Conservation (phyloP, 2,113 vertebrate species). For the Hylia prasina region DNA sequence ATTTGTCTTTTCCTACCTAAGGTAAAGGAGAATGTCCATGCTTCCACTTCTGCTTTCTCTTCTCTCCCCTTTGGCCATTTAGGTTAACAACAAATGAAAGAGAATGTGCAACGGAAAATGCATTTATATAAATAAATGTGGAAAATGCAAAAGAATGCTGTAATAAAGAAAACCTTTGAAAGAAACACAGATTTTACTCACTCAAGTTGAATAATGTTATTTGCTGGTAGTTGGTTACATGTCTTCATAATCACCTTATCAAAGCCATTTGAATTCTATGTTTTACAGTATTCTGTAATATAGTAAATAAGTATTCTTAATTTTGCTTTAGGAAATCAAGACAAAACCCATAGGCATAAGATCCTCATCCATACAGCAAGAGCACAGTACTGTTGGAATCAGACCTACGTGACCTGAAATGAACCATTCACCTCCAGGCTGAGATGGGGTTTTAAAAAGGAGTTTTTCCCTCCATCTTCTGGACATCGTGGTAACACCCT, state of each 20-base stretch:
- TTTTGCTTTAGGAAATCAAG: neutral
- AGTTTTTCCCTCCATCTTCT: neutral
- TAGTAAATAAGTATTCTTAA: no score
- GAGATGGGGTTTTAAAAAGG: neutral
- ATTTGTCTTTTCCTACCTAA: neutral
- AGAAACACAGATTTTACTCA: neutral
- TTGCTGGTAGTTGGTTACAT: neutral
- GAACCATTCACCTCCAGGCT: neutral
- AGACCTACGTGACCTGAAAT: neutral
- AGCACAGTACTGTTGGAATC: neutral
- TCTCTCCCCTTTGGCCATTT: neutral
- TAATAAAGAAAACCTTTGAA: neutral
- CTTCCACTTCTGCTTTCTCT: neutral
- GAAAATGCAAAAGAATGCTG: neutral
- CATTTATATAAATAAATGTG: neutral
- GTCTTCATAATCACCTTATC: neutral
- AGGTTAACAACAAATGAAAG: neutral
- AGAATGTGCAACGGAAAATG: neutral
- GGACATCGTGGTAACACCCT: neutral
- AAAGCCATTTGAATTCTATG: neutral
- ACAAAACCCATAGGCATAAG: neutral
- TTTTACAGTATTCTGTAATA: neutral
- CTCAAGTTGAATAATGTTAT: neutral
- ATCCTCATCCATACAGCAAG: neutral
- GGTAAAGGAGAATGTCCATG: neutral